Conservation (phyloP, 2,113 vertebrate species). For the Hemibagrus wyckioides region DNA sequence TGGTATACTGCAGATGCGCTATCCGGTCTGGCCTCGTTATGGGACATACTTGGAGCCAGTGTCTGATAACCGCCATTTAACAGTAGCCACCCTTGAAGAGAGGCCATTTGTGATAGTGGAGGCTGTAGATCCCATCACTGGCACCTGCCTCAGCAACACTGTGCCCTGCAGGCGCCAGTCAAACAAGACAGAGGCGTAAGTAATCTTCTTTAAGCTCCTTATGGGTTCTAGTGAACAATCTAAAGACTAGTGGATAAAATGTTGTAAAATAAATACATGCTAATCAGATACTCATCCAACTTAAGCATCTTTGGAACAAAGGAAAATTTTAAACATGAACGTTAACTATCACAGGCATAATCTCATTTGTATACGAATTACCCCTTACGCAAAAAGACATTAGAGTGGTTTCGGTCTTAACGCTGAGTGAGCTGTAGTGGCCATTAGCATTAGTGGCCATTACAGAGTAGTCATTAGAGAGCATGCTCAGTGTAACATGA, state of each 20-base stretch:
- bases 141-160: slow-evolving; percentile 93
- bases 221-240: not conserved
- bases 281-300: not conserved
- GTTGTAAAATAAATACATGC: not conserved
- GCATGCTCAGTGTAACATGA: not conserved
- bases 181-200: slow-evolving; percentile 88
- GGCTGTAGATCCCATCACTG: slow-evolving; percentile 85
- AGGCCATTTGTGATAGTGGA: slow-evolving; percentile 97
- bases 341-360: not conserved
- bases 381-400: not conserved
- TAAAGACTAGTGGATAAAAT: not conserved
- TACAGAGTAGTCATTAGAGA: not conserved
- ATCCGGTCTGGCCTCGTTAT: slow-evolving; percentile 96
- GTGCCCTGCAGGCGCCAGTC: slow-evolving; percentile 94
- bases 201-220: not conserved
- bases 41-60: slow-evolving; percentile 88
- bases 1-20: slow-evolving; percentile 92
- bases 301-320: not conserved
- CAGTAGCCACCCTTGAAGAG: slow-evolving; percentile 95
- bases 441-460: not conserved
- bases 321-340: not conserved
- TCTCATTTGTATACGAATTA: not conserved
- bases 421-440: not conserved
- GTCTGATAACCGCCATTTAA: slow-evolving; percentile 89
- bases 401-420: not conserved